These are phyloP conservation scores for Drosophila infuscata DNA, from an alignment of 2,888 invertebrate species.

Conservation along the genomic window DNA sequence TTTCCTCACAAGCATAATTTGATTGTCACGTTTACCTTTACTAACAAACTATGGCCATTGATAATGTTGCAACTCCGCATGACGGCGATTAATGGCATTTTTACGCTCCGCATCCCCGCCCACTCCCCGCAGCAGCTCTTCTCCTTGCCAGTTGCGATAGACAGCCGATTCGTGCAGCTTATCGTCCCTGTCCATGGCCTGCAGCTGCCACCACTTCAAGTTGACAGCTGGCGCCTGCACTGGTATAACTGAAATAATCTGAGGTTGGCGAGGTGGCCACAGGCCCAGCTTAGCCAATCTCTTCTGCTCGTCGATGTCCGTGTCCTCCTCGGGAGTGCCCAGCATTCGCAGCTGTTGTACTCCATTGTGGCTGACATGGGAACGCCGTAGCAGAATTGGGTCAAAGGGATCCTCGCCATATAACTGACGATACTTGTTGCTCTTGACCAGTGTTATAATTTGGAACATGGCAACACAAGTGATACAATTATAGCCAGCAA, in stretches of 20 bases:
- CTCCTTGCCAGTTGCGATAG: constrained; percentile 62
- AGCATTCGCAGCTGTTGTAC: constrained; percentile 75
- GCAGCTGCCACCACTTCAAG: constrained; percentile 71
- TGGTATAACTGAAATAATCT: constrained; percentile 69
- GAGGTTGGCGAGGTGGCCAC: constrained; percentile 59
- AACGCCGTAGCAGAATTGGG: constrained; percentile 37
- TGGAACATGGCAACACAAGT: constrained; percentile 81
- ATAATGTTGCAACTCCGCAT: constrained; percentile 40
- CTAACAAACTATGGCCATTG: constrained; percentile 17
- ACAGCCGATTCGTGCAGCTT: constrained; percentile 50
- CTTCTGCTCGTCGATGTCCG: constrained; percentile 80
- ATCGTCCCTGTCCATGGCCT: constrained; percentile 57
- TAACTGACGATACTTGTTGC: constrained; percentile 73
- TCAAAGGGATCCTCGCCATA: constrained; percentile 83
- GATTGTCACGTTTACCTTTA: neutral
- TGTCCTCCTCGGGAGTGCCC: constrained; percentile 70
- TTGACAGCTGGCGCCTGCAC: constrained; percentile 38
- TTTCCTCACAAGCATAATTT: neutral
- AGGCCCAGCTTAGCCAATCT: constrained; percentile 64
- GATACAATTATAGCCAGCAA: constrained; percentile 80
- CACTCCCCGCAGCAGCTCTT: constrained; percentile 55
- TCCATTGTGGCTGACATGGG: constrained; percentile 17
- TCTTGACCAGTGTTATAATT: constrained; percentile 77
- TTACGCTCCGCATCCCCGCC: constrained; percentile 63
- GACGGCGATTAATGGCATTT: constrained; percentile 60